A percentile compares a stretch with the other conserved stretches of the same genome.
Conservation (phyloP, 1,140 invertebrate species). For the Lordiphosa mommai region DNA sequence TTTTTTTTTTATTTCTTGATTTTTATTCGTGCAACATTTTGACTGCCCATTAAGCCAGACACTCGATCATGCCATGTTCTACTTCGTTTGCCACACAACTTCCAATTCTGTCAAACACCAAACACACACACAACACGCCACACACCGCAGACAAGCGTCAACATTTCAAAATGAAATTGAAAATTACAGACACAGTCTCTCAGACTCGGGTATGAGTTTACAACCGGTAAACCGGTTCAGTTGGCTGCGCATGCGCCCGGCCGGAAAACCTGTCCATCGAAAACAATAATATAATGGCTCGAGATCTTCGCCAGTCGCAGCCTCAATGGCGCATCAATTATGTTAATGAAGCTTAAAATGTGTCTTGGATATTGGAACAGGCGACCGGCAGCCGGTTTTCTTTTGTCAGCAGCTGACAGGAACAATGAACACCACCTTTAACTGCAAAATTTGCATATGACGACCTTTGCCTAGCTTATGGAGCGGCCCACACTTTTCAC, state of each 20-base stretch:
- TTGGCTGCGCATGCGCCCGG: conserved; percentile 33
- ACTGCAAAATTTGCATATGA: conserved; percentile 58
- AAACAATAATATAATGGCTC: conserved; percentile 61
- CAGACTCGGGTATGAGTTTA: conserved; percentile 4
- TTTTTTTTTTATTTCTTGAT: not conserved
- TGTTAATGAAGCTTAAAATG: conserved; percentile 73
- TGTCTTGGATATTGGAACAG: conserved; percentile 68
- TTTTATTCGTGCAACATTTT: conserved; percentile 10
- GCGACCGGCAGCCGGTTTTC: conserved; percentile 56
- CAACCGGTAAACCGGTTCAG: conserved; percentile 53
- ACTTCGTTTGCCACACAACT: conserved; percentile 8
- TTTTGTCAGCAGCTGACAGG: conserved; percentile 24
- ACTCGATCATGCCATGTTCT: conserved; percentile 24
- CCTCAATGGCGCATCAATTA: conserved; percentile 73
- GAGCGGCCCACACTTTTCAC: conserved; percentile 24
- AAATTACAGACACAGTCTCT: conserved; percentile 46
- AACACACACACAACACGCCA: conserved; percentile 1
- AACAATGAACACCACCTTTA: conserved; percentile 33
- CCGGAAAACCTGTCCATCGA: conserved; percentile 63
- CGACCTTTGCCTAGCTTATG: conserved; percentile 49
- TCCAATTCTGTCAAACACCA: conserved; percentile 4
- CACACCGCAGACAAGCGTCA: conserved; percentile 1
- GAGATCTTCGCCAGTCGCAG: conserved; percentile 17
- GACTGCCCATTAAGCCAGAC: conserved; percentile 23
- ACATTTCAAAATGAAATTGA: conserved; percentile 58